phyloP scores from a whole-genome alignment of 2,888 invertebrate genomes.

The Cheilosia soror region DNA sequence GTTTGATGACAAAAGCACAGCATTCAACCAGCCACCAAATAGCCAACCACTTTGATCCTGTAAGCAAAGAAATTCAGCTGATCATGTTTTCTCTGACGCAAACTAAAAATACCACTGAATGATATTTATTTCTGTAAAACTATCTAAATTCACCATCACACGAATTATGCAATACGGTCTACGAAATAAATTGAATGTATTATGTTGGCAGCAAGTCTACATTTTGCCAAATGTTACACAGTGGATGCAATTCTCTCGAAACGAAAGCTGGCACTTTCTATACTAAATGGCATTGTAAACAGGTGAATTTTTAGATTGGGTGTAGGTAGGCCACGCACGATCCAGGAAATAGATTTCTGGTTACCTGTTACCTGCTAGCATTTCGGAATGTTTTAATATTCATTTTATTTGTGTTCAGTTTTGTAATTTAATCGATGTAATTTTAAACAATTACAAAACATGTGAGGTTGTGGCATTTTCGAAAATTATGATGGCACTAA shows the following conservation, averaged over 20 bases:
- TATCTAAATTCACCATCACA: constrained; percentile 59
- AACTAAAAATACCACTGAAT: constrained; percentile 58
- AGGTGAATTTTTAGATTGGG: constrained; percentile 42
- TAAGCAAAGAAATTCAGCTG: constrained; percentile 38
- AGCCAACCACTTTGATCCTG: constrained; percentile 53
- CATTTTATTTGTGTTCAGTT: background rate
- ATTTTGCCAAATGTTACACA: constrained; percentile 44
- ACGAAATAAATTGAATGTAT: constrained; percentile 37
- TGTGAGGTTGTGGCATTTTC: background rate
- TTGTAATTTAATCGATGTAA: constrained; percentile 10
- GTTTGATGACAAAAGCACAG: constrained; percentile 22
- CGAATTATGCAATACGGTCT: constrained; percentile 63
- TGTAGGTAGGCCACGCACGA: constrained; percentile 22
- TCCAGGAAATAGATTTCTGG: constrained; percentile 54
- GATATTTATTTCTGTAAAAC: constrained; percentile 70
- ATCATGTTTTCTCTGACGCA: constrained; percentile 29
- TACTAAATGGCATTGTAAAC: constrained; percentile 7
- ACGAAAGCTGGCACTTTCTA: background rate
- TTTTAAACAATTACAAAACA: constrained; percentile 40
- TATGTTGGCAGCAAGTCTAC: constrained; percentile 50
- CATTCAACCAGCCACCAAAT: constrained; percentile 12
- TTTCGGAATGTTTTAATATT: background rate
- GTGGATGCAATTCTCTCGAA: background rate
- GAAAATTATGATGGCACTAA: constrained; percentile 44
- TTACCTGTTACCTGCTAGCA: background rate